Evolutionary conservation across 2,797 vertebrate genomes (phyloP).

Genomic region (Coracias cyanogaster): DNA sequence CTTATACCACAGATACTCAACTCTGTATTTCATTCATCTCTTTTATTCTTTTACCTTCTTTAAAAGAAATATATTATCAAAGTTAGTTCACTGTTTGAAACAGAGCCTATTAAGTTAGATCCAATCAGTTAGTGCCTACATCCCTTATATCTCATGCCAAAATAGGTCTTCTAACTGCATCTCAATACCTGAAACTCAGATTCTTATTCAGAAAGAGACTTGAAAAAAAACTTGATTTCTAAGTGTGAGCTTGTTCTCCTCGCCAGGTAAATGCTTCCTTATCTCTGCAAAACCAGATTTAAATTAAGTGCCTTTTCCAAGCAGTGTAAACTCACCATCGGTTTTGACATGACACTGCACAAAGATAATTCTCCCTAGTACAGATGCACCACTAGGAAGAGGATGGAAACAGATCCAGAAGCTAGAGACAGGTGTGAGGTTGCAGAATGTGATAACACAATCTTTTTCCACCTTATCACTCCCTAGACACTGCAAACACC

Average conservation of each 20-base stretch:
- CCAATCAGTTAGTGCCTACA: neutral
- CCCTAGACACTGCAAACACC: neutral
- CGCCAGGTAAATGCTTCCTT: neutral
- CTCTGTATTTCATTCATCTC: neutral
- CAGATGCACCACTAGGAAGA: neutral
- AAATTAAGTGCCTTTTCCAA: neutral
- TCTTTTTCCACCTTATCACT: constrained; percentile 34
- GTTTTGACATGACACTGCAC: neutral
- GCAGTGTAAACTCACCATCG: neutral
- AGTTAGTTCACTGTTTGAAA: neutral
- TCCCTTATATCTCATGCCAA: neutral
- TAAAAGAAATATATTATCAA: neutral
- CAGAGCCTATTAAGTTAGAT: neutral
- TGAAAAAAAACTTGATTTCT: neutral
- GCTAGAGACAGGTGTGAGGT: constrained; percentile 32
- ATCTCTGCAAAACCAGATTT: neutral
- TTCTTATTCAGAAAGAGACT: neutral
- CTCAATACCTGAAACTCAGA: neutral
- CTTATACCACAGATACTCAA: neutral
- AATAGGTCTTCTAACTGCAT: neutral
- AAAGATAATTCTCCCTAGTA: neutral
- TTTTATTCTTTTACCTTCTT: neutral
- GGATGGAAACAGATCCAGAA: constrained; percentile 9
- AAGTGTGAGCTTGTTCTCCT: neutral
- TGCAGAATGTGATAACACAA: constrained; percentile 29